Conservation (phyloP, 2,113 vertebrate species). For the Jaculus jaculus region DNA sequence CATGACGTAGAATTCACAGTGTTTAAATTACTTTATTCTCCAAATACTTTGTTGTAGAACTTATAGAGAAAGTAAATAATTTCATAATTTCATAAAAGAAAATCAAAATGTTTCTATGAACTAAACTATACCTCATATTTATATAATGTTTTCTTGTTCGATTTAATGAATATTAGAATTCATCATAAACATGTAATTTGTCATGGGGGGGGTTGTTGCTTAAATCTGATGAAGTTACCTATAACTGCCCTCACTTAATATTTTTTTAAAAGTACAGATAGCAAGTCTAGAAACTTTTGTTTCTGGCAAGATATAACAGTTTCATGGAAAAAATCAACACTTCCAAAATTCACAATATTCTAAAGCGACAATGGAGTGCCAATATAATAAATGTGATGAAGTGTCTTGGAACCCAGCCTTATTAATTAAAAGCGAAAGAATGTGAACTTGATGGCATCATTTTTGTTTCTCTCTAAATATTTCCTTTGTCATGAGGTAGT, state of each 20-base stretch:
- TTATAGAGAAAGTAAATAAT: conserved; percentile 21
- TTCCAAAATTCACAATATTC: conserved; percentile 8
- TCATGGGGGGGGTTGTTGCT: background rate
- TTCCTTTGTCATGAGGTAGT: background rate
- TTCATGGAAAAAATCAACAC: background rate
- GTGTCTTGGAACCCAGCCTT: background rate
- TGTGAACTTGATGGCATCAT: background rate
- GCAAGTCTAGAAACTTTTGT: background rate
- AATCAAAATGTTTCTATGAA: background rate
- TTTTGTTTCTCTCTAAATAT: background rate
- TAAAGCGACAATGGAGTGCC: background rate
- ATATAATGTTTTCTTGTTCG: conserved; percentile 28
- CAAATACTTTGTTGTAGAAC: background rate
- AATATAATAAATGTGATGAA: background rate
- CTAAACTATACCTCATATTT: background rate
- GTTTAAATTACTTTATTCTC: background rate
- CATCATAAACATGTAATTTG: background rate
- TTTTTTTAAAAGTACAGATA: background rate
- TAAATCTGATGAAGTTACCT: conserved; percentile 22
- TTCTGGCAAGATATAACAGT: background rate
- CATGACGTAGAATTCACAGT: background rate
- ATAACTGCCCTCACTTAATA: background rate
- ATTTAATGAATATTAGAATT: background rate
- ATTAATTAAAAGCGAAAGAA: background rate
- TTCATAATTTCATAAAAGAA: conserved; percentile 18